phyloP scores from a whole-genome alignment of 2,113 vertebrate species.

The Parus major region DNA sequence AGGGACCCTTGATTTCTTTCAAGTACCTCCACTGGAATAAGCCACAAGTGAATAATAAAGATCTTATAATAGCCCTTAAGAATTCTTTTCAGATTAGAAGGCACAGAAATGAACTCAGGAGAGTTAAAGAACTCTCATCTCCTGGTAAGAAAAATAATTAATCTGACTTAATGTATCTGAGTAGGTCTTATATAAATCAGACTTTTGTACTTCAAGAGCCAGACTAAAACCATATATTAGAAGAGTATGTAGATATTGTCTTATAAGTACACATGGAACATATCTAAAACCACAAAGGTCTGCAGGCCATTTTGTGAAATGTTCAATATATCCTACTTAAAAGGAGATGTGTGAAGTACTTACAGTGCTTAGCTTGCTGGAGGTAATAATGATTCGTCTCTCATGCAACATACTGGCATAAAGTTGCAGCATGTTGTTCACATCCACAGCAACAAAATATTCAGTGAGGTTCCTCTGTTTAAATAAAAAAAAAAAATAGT shows the following conservation, averaged over 20 bases:
- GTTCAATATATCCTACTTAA: conserved; percentile 46
- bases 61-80: conserved; percentile 81
- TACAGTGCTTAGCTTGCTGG: conserved; percentile 98
- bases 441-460: conserved; percentile 98
- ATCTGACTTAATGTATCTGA: conserved; percentile 79
- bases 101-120: conserved; percentile 78
- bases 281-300: conserved; percentile 58
- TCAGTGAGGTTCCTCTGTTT: conserved; percentile 95
- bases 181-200: conserved; percentile 71
- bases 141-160: conserved; percentile 82
- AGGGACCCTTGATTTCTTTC: conserved; percentile 74
- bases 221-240: conserved; percentile 70
- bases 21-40: conserved; percentile 76
- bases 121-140: conserved; percentile 77
- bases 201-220: conserved; percentile 76
- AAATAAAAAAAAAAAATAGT: conserved; percentile 43
- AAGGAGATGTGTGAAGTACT: conserved; percentile 79
- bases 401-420: conserved; percentile 97
- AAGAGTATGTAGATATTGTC: conserved; percentile 71
- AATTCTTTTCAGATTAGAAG: conserved; percentile 75
- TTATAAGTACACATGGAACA: conserved; percentile 50
- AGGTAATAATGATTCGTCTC: conserved; percentile 93
- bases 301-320: conserved; percentile 60
- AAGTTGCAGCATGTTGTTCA: conserved; percentile 96
- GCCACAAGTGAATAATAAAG: conserved; percentile 84